These are phyloP conservation scores for Polyodon spathula DNA, from an alignment of 2,113 vertebrate genomes.

Conservation along the genomic window DNA sequence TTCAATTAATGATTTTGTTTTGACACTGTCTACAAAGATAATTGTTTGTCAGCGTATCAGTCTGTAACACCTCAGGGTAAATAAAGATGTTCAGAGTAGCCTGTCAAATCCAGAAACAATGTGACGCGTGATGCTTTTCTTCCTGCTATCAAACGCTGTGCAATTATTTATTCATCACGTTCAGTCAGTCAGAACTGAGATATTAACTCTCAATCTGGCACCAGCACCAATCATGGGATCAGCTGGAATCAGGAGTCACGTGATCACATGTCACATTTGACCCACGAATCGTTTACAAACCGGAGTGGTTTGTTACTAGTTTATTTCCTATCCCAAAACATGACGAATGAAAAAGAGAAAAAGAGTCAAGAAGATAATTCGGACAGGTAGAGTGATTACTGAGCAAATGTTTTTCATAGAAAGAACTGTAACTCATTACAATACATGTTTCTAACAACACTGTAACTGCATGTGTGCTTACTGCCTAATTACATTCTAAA, in stretches of 20 bases:
- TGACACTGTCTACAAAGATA: conserved; percentile 57
- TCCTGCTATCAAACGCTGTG: conserved; percentile 30
- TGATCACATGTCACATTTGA: conserved; percentile 10
- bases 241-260: conserved; percentile 17
- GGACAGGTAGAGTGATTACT: too few species aligned
- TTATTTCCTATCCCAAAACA: too few species aligned
- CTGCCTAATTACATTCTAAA: too few species aligned
- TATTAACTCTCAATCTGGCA: conserved; percentile 32
- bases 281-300: background rate
- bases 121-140: conserved; percentile 24
- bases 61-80: conserved; percentile 46
- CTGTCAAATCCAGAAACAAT: conserved; percentile 44
- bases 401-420: conserved; percentile 46
- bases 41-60: conserved; percentile 64
- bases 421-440: too few species aligned
- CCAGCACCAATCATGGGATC: conserved; percentile 17
- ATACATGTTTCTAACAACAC: too few species aligned
- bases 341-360: conserved; percentile 27
- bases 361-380: too few species aligned
- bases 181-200: conserved; percentile 34
- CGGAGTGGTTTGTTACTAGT: too few species aligned
- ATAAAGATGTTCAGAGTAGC: conserved; percentile 29
- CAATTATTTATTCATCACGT: conserved; percentile 43
- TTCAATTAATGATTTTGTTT: conserved; percentile 67
- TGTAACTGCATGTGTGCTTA: too few species aligned